Conservation (phyloP, 2,888 invertebrate genomes). For the Periphyllus acericola region DNA sequence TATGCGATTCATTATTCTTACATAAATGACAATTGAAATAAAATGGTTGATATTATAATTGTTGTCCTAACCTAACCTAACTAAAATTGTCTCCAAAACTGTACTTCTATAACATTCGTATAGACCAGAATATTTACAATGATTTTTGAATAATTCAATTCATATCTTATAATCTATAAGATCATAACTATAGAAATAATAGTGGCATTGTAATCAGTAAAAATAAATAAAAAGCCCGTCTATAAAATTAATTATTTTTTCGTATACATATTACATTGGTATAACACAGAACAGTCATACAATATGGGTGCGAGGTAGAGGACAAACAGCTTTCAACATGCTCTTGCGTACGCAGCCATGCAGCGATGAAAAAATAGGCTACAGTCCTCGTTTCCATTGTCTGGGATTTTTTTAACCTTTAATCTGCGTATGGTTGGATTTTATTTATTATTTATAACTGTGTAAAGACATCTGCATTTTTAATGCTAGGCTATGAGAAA, state of each 20-base stretch:
- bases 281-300: neutral
- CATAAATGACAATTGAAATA: neutral
- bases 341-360: neutral
- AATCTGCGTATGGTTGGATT: neutral
- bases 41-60: neutral
- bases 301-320: neutral
- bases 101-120: neutral
- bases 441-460: neutral
- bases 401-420: neutral
- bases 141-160: too few species aligned
- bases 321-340: neutral
- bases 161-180: too few species aligned
- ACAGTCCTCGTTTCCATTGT: too few species aligned
- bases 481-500: neutral
- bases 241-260: neutral
- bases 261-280: neutral
- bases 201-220: neutral
- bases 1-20: neutral
- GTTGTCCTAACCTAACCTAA: too few species aligned
- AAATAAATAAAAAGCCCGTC: neutral
- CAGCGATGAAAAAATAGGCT: too few species aligned
- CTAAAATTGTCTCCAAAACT: neutral
- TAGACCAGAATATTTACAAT: too few species aligned
- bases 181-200: too few species aligned
- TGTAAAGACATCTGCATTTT: neutral